Evolutionary conservation across 2,113 vertebrate species (phyloP).

Genomic region (human (Homo sapiens)): DNA sequence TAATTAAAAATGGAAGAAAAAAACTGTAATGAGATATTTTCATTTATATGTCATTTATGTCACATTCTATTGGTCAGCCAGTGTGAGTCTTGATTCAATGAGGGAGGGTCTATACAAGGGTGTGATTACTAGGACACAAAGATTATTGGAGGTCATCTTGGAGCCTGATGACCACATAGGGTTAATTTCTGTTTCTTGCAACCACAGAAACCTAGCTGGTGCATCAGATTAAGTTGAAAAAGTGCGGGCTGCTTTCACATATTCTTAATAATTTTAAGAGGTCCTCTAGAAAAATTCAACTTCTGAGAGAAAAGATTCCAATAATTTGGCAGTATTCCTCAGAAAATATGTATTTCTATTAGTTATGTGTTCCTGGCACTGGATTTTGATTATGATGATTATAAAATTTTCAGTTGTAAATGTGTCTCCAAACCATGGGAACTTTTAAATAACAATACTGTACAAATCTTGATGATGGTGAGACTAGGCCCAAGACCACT

Average conservation of each 20-base stretch:
- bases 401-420: background rate
- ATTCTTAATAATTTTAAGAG: background rate
- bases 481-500: background rate
- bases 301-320: background rate
- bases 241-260: background rate
- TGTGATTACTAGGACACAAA: background rate
- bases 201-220: background rate
- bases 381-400: background rate
- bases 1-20: background rate
- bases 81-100: background rate
- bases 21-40: background rate
- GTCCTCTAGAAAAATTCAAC: background rate
- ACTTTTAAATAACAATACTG: background rate
- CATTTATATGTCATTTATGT: background rate
- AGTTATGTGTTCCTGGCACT: background rate
- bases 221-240: background rate
- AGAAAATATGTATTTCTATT: background rate
- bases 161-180: background rate
- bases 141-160: background rate
- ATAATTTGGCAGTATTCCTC: background rate
- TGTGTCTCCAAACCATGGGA: background rate
- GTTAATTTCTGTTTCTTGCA: slow-evolving; percentile 16
- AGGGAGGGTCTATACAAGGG: background rate
- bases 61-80: background rate
- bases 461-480: background rate